Evolutionary conservation across 2,797 vertebrate genomes (phyloP).

Genomic region (Coccyzus lansbergi): DNA sequence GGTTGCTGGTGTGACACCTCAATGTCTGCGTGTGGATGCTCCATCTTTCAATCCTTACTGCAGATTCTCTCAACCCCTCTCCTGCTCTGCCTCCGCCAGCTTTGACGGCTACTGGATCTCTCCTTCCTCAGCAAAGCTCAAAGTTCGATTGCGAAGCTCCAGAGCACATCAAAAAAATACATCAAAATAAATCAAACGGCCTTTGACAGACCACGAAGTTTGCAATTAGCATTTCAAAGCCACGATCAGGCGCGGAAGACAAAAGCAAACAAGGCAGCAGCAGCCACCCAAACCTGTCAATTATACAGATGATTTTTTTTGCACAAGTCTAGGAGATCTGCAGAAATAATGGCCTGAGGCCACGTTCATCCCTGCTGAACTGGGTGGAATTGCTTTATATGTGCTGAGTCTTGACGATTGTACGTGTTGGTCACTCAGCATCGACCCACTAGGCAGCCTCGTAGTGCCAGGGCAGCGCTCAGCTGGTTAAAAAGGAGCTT

Average conservation of each 20-base stretch:
- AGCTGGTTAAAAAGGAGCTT: neutral
- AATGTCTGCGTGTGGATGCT: neutral
- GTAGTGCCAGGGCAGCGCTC: neutral
- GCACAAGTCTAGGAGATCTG: neutral
- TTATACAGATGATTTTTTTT: neutral
- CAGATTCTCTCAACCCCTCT: neutral
- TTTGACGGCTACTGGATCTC: neutral
- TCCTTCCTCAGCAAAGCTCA: conserved; percentile 22
- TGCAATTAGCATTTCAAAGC: conserved; percentile 68
- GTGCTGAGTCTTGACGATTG: neutral
- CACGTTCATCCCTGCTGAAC: neutral
- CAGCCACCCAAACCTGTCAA: conserved; percentile 37
- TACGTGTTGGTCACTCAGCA: neutral
- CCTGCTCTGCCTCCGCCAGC: neutral
- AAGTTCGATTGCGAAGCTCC: conserved; percentile 10
- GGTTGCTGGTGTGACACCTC: neutral
- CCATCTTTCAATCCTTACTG: neutral
- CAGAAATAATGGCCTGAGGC: neutral
- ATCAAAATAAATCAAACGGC: conserved; percentile 52
- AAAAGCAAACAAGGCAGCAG: conserved; percentile 31
- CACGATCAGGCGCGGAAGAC: neutral
- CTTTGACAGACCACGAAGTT: conserved; percentile 48
- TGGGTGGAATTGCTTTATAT: neutral
- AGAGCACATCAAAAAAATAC: conserved; percentile 59
- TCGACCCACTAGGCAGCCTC: fast-evolving